Evolutionary conservation across 2,888 invertebrate species (phyloP).

Genomic region (Hydrotaea cyrtoneurina): DNA sequence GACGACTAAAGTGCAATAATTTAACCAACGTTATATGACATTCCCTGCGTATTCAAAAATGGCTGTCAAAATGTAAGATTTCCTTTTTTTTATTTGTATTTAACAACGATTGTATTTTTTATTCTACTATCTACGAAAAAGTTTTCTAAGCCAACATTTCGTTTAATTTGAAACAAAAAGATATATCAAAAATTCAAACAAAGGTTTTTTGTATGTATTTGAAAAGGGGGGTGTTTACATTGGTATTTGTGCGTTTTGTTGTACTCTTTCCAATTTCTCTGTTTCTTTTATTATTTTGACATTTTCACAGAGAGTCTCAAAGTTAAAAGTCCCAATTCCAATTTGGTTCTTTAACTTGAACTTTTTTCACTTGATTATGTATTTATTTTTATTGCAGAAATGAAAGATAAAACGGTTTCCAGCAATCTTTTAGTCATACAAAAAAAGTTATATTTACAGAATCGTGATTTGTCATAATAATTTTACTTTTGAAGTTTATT

Average conservation of each 20-base stretch:
- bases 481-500: not conserved
- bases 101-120: not conserved
- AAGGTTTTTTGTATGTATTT: slow-evolving; percentile 57
- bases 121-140: slow-evolving; percentile 32
- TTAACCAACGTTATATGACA: slow-evolving; percentile 54
- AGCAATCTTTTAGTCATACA: too few relatives aligned
- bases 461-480: not conserved
- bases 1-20: slow-evolving; percentile 59
- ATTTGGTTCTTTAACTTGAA: slow-evolving; percentile 22
- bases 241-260: slow-evolving; percentile 31
- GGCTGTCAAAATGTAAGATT: slow-evolving; percentile 71
- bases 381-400: not conserved
- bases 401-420: too few relatives aligned
- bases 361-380: not conserved
- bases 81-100: not conserved
- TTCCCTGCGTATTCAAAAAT: slow-evolving; percentile 69
- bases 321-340: slow-evolving; percentile 36
- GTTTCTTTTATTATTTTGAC: slow-evolving; percentile 35
- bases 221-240: slow-evolving; percentile 26
- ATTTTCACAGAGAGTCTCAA: slow-evolving; percentile 33
- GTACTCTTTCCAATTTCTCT: slow-evolving; percentile 3
- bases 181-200: slow-evolving; percentile 35
- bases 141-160: slow-evolving; percentile 57
- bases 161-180: slow-evolving; percentile 20
- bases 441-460: too few relatives aligned